Evolutionary conservation across 2,113 vertebrate genomes (phyloP), one percentile per base, ranked within the genome.

Genomic region (Clupea harengus): DNA sequence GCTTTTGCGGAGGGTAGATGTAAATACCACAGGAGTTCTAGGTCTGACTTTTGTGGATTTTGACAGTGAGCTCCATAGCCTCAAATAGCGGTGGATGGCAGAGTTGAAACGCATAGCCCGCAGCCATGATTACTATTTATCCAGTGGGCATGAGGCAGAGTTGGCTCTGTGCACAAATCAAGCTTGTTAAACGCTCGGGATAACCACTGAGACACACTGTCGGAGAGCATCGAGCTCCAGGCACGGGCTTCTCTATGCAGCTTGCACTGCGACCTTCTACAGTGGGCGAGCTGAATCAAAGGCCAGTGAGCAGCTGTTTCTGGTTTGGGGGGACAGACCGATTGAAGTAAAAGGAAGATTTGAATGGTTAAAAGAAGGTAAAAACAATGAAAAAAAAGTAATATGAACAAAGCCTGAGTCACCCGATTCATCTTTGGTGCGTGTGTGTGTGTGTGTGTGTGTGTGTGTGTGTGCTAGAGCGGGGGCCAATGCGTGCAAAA

Each of bases 91-190:
- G 4, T 4, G 72, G 81, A 90, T 83, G 82, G 78, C 28, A 13
- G 72, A 39, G 25, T 39, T 39, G 5, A 88, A 78, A 2, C 5
- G 85, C 88, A 20, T 81, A 78, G 92, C 90, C 87, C 25, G 11
- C 3, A 85, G 91, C 86, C 28, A 28, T 86, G 90, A 91, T 94
- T 92, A 87, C 89, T 84, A 86, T 88, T 91, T 83, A 81, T 87
- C 28, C 44, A 18, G 5, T 49, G 80, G 25, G 82, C 46, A 80
- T 44, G 80, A 45, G 47, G n/a, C 20, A 64, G 60, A 22, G 60
- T 49, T 49, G 47, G 47, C 47, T 49, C 47, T 11, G 72, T 44
- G 72, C 11, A 4, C 28, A 13, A 4, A 78, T 78, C 72, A 78
- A 32, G 72, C 72, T 78, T 44, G 72, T 78, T 78, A 78, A 78